Conservation (phyloP, 2,888 invertebrate species). For the Spatulosminthurus flaviceps region DNA sequence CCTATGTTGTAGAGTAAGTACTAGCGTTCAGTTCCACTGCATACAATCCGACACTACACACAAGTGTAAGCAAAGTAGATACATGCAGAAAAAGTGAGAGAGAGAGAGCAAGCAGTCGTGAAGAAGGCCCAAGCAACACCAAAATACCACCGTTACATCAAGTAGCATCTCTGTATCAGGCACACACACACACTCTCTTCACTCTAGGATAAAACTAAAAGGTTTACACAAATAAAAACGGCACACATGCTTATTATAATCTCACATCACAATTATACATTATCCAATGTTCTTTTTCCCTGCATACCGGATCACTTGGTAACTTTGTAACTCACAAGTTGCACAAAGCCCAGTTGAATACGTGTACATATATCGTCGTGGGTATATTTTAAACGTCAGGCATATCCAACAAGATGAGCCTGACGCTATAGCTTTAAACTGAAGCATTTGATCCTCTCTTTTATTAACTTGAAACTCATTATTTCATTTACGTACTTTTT, state of each 20-base stretch:
- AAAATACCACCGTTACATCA: neutral
- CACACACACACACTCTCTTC: neutral
- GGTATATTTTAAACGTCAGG: too few species aligned
- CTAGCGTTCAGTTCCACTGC: too few species aligned
- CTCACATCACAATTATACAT: constrained; percentile 1
- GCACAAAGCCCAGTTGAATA: too few species aligned
- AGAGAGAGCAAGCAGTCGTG: neutral
- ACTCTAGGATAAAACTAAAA: neutral
- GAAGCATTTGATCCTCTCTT: too few species aligned
- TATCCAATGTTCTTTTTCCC: neutral
- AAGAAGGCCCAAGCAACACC: constrained; percentile 18
- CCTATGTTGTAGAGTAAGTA: neutral
- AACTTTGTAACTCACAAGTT: neutral
- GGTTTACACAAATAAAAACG: constrained; percentile 14
- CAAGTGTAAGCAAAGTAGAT: neutral
- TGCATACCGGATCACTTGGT: constrained; percentile 2
- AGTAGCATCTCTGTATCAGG: constrained; percentile 1
- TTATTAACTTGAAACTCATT: too few species aligned
- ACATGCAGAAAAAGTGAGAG: neutral
- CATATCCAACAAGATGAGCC: too few species aligned
- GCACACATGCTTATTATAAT: constrained; percentile 13
- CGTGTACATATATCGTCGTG: too few species aligned
- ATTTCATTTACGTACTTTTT: too few species aligned
- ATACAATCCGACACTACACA: too few species aligned
- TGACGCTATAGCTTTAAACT: too few species aligned